phyloP scores from a whole-genome alignment of 2,888 invertebrate genomes.

The Clostera curtula region DNA sequence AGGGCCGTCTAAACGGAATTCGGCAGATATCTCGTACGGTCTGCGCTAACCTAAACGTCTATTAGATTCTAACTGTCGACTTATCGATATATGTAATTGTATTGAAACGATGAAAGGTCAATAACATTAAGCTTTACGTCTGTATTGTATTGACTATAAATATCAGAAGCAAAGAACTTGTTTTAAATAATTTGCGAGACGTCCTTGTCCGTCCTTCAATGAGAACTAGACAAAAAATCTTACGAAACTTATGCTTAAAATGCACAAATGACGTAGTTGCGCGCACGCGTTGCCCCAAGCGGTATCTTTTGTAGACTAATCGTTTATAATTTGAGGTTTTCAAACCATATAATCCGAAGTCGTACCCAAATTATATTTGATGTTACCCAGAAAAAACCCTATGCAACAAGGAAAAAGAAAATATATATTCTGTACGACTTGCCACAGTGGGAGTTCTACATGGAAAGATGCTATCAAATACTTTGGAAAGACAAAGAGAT shows the following conservation, averaged over 20 bases:
- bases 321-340: slow-evolving; percentile 41
- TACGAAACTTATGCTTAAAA: slow-evolving; percentile 32
- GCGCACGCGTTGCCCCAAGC: slow-evolving; percentile 36
- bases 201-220: slow-evolving; percentile 37
- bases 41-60: slow-evolving; percentile 12
- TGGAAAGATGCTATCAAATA: slow-evolving; percentile 18
- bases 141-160: slow-evolving; percentile 10
- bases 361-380: slow-evolving; percentile 35
- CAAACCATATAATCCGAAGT: slow-evolving; percentile 26
- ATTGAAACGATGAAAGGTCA: slow-evolving; percentile 14
- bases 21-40: slow-evolving; percentile 36
- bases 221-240: slow-evolving; percentile 30
- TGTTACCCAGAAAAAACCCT: slow-evolving; percentile 14
- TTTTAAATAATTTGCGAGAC: slow-evolving; percentile 17
- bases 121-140: slow-evolving; percentile 14
- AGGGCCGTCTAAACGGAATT: slow-evolving; percentile 40
- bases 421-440: slow-evolving; percentile 15
- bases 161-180: slow-evolving; percentile 17
- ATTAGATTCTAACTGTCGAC: slow-evolving; percentile 7
- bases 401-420: slow-evolving; percentile 13
- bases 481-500: slow-evolving; percentile 28
- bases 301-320: slow-evolving; percentile 33
- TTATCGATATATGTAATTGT: slow-evolving; percentile 8
- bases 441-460: slow-evolving; percentile 19
- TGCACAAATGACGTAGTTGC: slow-evolving; percentile 39